Base-by-base conservation (phyloP, 2,113 vertebrate genomes). In the Otocyon megalotis region DNA sequence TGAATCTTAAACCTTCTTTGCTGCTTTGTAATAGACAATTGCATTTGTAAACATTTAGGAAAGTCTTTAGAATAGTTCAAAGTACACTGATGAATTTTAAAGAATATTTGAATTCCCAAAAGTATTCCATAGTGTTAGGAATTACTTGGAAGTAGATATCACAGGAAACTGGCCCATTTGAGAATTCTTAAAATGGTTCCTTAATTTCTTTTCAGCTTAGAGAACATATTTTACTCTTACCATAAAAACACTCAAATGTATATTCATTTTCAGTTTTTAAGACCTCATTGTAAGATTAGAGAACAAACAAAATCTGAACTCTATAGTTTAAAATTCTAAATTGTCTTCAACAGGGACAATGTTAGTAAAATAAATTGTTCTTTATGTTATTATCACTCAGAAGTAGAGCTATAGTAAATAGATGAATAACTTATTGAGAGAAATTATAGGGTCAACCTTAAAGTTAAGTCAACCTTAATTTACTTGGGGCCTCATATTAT, bases 281-380 rank as follows among this genome's bases (percentile, higher is more conserved):
- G 15, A 91, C 2, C 2, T 19, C 43, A 54, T 13, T 93, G 11
- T 8, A 77, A 95, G 24, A 88, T 3, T 56, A 91, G 76, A 71
- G n/a, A 95, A 72, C 3, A 81, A 96, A 53, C 35, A 87, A 94
- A 86, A 74, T 48, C 43, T 35, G 22, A 92, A 76, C 86, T 87
- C 20, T 54, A 53, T 9, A 84, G 62, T 60, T 54, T 56, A 60
- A 88, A 88, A 67, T 13, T 50, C 30, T 60, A 35, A 81, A 37
- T 54, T 81, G 11, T 72, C 37, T 84, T 35, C 28, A 83, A 62
- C 26, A 92, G 20, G 5, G 56, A 71, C 6, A 84, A 54, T 67
- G 9, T 67, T 60, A 89, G 9, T 35, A 90, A 94, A 91, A 79
- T 48, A 85, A 95, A 93, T 60, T 32, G 8, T 6, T 74, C 22